Percentiles rank a stretch among this genome's conserved stretches.
These are phyloP conservation scores for Morpho achilles DNA, from an alignment of 2,888 invertebrate genomes.

Conservation along the genomic window DNA sequence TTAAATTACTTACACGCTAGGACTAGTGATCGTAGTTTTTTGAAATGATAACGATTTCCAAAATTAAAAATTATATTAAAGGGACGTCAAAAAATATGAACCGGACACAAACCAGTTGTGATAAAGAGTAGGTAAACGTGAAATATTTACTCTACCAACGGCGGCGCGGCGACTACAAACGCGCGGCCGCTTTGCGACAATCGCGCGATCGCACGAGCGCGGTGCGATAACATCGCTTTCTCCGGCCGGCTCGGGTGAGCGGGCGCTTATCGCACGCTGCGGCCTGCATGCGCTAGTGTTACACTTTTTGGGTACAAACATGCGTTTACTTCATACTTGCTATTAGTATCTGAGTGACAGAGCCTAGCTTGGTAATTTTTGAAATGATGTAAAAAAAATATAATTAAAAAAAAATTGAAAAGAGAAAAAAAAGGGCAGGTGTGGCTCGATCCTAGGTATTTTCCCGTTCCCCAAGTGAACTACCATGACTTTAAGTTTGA, in stretches of 20 bases:
- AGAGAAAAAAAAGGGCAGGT: too few relatives aligned
- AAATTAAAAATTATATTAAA: slow-evolving; percentile 10
- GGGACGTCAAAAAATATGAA: slow-evolving; percentile 13
- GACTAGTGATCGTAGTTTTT: too few relatives aligned
- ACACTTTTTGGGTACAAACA: not conserved
- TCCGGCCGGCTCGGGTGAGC: slow-evolving; percentile 31
- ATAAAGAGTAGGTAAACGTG: slow-evolving; percentile 17
- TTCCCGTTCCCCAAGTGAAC: too few relatives aligned
- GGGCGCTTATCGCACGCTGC: slow-evolving; percentile 37
- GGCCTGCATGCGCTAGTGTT: slow-evolving; percentile 21
- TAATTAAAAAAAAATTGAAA: too few relatives aligned
- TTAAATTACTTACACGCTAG: too few relatives aligned
- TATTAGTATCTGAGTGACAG: not conserved
- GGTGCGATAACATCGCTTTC: slow-evolving; percentile 41
- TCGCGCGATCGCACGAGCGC: slow-evolving; percentile 49
- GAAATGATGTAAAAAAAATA: too few relatives aligned
- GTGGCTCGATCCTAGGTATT: too few relatives aligned
- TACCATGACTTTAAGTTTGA: too few relatives aligned
- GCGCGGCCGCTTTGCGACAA: slow-evolving; percentile 55
- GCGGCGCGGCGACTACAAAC: slow-evolving; percentile 40
- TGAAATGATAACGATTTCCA: too few relatives aligned
- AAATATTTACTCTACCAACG: slow-evolving; percentile 15
- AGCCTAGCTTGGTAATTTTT: too few relatives aligned
- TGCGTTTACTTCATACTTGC: too few relatives aligned
- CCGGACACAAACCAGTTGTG: slow-evolving; percentile 22